These are phyloP conservation scores for Emmelina monodactyla DNA, from an alignment of 2,888 invertebrate genomes.

Conservation along the genomic window DNA sequence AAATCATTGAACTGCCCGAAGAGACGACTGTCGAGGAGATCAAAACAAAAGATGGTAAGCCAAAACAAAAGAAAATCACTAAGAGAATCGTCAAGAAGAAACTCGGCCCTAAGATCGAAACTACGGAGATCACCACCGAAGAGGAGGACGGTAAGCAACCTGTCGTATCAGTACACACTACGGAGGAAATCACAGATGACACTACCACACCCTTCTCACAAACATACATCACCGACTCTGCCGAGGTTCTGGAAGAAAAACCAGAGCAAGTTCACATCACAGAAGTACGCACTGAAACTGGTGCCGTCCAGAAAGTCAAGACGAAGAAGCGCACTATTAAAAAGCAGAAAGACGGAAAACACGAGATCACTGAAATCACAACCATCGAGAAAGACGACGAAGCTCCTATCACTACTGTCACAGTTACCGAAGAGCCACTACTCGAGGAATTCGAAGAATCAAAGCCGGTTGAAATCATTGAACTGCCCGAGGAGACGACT, in stretches of 20 bases:
- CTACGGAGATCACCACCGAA: conserved; percentile 18
- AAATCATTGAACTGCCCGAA: conserved; percentile 24
- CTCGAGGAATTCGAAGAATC: conserved; percentile 25
- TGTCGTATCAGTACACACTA: conserved; percentile 20
- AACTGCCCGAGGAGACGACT: conserved; percentile 18
- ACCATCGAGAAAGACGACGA: conserved; percentile 30
- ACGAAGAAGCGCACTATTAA: conserved; percentile 27
- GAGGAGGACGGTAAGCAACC: conserved; percentile 16
- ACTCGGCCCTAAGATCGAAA: conserved; percentile 23
- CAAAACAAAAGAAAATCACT: conserved; percentile 22
- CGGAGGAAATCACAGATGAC: conserved; percentile 25
- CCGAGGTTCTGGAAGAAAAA: conserved; percentile 22
- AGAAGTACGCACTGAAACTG: conserved; percentile 18
- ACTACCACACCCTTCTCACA: conserved; percentile 17
- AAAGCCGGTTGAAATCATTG: conserved; percentile 12
- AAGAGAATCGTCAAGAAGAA: conserved; percentile 23
- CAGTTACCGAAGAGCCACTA: conserved; percentile 9
- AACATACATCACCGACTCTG: conserved; percentile 15
- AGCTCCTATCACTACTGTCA: conserved; percentile 16
- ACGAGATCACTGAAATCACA: conserved; percentile 31
- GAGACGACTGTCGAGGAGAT: conserved; percentile 18
- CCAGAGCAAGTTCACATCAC: conserved; percentile 20
- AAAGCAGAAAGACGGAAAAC: conserved; percentile 27
- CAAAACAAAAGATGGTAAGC: conserved; percentile 23
- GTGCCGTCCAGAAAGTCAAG: conserved; percentile 18